Base-by-base conservation (phyloP, 2,888 invertebrate genomes). In the Trypoxylon attenuatum region DNA sequence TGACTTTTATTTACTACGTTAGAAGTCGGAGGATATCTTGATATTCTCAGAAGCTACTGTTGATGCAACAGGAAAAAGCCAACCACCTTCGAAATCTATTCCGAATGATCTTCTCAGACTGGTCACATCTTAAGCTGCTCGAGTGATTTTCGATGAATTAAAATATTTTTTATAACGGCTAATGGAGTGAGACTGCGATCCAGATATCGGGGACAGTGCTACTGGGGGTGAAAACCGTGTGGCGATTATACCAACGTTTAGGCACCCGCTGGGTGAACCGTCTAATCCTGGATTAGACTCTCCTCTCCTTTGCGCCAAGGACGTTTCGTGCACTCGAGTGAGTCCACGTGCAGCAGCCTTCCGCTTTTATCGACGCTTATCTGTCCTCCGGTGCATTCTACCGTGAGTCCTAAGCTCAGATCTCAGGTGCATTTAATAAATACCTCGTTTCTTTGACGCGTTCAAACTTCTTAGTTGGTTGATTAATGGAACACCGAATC, bases 211-310 rank as follows among this genome's bases (percentile, higher is more conserved):
- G 18, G 42, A 56, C 22, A 53, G 5, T n/a, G 63, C 60, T 57
- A 60, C 69, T 50, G 58, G 16, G 27, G 15, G 41, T 21, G 39
- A 41, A 1, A 42, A 43, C 33, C 58, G 33, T 65, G 51, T 57
- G 39, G 47, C 53, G 71, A 76, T 80, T 74, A 70, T 70, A 75
- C 76, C 76, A 67, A 72, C 76, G 70, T 78, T 79, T 78, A 77
- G 76, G 57, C 77, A 76, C 81, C 81, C 80, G 81, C 81, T 80
- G 81, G 18, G 80, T 65, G 61, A 76, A 74, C 66, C 78, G 59
- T 68, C 76, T 74, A 78, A 71, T 77, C 71, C 71, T 58, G 77
- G 71, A 70, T 77, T 71, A 73, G 63, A 66, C 73, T 71, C 62
- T 63, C 61, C 25, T 29, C n/a, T n/a, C n/a, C 46, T 67, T 45